Evolutionary conservation across 2,888 invertebrate genomes (phyloP).

Genomic region (Noctua janthe): DNA sequence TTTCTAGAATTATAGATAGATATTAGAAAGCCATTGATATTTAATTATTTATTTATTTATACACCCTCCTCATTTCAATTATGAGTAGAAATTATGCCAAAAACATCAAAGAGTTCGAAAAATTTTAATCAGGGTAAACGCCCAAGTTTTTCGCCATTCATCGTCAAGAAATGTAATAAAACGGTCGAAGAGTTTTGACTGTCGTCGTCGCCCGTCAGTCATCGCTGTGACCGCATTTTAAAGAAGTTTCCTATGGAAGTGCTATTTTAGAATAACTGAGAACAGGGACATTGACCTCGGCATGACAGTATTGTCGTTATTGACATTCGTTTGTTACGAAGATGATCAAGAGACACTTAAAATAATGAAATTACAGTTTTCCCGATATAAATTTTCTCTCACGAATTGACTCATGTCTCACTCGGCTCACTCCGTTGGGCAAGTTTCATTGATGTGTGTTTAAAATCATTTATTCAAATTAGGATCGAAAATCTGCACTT

Average conservation of each 20-base stretch:
- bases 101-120: constrained; percentile 29
- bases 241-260: constrained; percentile 64
- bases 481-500: not conserved
- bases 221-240: constrained; percentile 70
- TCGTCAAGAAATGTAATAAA: constrained; percentile 41
- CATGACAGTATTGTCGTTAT: constrained; percentile 48
- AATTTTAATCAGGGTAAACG: constrained; percentile 41
- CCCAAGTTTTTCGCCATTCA: constrained; percentile 43
- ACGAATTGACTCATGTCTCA: not conserved
- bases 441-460: not conserved
- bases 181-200: constrained; percentile 49
- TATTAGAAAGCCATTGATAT: not conserved
- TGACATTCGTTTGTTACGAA: constrained; percentile 41
- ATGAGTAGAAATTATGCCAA: constrained; percentile 1
- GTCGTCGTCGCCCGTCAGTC: constrained; percentile 56
- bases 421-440: not conserved
- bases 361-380: not conserved
- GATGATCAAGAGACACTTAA: not conserved
- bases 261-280: constrained; percentile 66
- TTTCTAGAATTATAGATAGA: not conserved
- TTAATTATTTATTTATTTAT: not conserved
- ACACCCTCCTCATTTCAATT: not conserved
- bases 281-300: constrained; percentile 74
- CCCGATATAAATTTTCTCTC: not conserved
- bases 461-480: not conserved